Evolutionary conservation across 2,113 vertebrate species (phyloP).

Genomic region (Ceyx cyanopectus): DNA sequence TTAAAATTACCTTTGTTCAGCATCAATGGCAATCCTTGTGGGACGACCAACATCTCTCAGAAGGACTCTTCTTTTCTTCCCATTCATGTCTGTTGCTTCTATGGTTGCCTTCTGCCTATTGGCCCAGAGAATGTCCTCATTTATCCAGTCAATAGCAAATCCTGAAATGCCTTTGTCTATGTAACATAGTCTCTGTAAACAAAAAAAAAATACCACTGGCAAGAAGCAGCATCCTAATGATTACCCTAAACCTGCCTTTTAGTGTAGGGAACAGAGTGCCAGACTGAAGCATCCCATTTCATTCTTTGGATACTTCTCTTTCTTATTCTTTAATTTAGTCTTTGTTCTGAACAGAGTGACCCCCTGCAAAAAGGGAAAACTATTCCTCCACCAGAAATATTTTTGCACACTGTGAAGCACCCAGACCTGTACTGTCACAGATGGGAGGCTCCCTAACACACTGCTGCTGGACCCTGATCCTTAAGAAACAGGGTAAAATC

Average conservation of each 20-base stretch:
- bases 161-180: constrained; percentile 86
- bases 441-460: background rate
- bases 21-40: constrained; percentile 82
- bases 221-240: background rate
- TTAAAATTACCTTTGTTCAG: constrained; percentile 84
- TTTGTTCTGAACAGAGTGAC: background rate
- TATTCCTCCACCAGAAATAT: background rate
- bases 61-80: constrained; percentile 81
- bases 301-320: background rate
- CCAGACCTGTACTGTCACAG: background rate
- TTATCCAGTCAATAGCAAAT: constrained; percentile 91
- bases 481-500: background rate
- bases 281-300: background rate
- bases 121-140: constrained; percentile 85
- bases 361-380: background rate
- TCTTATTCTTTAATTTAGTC: background rate
- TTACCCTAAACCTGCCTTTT: background rate
- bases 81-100: constrained; percentile 81
- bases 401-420: background rate
- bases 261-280: background rate
- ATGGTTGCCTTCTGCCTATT: constrained; percentile 85
- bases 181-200: constrained; percentile 84
- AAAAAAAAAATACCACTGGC: background rate
- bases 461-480: background rate
- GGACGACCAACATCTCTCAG: constrained; percentile 80